Conservation (phyloP, 2,888 invertebrate genomes). For the Zele albiditarsus region DNA sequence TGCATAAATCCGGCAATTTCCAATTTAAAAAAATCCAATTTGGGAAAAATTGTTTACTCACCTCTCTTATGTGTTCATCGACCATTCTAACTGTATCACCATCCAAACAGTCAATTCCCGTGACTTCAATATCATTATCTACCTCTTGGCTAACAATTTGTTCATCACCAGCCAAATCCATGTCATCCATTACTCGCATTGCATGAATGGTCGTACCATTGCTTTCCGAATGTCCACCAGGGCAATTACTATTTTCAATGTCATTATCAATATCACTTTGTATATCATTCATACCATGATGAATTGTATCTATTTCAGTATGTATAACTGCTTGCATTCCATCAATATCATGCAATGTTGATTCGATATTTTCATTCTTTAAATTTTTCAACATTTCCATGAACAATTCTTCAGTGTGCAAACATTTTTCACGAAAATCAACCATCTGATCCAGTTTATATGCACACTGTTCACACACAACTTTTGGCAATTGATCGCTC, state of each 20-base stretch:
- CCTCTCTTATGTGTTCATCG: conserved; percentile 63
- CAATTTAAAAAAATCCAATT: too few relatives aligned
- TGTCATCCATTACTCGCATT: conserved; percentile 67
- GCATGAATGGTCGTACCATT: conserved; percentile 57
- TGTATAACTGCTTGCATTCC: conserved; percentile 60
- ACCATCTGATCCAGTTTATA: conserved; percentile 76
- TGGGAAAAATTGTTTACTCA: conserved; percentile 38
- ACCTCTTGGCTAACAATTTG: conserved; percentile 67
- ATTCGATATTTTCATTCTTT: conserved; percentile 59
- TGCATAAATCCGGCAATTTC: too few relatives aligned
- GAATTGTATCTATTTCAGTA: conserved; percentile 50
- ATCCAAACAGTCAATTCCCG: conserved; percentile 66
- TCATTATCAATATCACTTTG: conserved; percentile 48
- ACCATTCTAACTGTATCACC: conserved; percentile 69
- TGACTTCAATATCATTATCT: conserved; percentile 64
- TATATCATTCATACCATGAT: conserved; percentile 32
- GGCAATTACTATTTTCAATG: conserved; percentile 40
- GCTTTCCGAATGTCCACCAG: conserved; percentile 34
- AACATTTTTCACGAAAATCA: conserved; percentile 76
- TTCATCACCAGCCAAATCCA: conserved; percentile 64
- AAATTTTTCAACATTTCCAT: conserved; percentile 70
- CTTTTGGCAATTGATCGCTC: conserved; percentile 76
- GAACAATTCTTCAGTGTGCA: conserved; percentile 75
- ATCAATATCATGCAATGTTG: conserved; percentile 57
- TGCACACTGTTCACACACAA: conserved; percentile 76